Base-by-base conservation (phyloP, 2,888 invertebrate genomes). In the Hydrotaea diabolus region DNA sequence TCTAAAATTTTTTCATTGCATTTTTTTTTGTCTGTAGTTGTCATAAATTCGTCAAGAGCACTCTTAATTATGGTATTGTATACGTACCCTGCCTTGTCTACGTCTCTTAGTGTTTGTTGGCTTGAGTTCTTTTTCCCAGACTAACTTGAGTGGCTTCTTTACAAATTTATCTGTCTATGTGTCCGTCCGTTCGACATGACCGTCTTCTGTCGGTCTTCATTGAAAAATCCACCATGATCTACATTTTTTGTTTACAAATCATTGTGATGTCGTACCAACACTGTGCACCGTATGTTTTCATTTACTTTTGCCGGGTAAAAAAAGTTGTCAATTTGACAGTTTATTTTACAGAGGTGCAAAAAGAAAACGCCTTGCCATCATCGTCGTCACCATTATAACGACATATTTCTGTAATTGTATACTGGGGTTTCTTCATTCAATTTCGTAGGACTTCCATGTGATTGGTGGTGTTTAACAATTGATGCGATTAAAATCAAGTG, bases 91-190 rank as follows among this genome's bases (percentile, higher is more conserved):
- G n/a, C n/a, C n/a, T n/a, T n/a, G n/a, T n/a, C n/a, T n/a, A 31
- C 31, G 7, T 31, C 3, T 31, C 31, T 19, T 19, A 21, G 23
- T n/a, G 21, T 13, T 4, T 36, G 31, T 8, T 13, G 17, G 39
- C 23, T 72, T 49, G 39, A 64, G 69, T 79, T n/a, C 79, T n/a
- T 66, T 82, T 85, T 82, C 82, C 77, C 79, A 77, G 73, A 77
- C 73, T 57, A 80, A 85, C 82, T 85, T 85, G 77, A 85, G 85
- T 79, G 85, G 85, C 85, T 85, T 85, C 85, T 85, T 77, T 64
- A 80, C 74, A 69, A 62, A 71, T 80, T 31, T 59, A 55, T 64
- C 69, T 55, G 21, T 36, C 19, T 4, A 21, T 46, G 69, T 69
- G 46, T 69, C 69, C 21, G 43, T 21, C 15, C 9, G 19, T 9